Evolutionary conservation across 2,797 vertebrate genomes (phyloP).

Genomic region (Ctenopoma kingsleyae): DNA sequence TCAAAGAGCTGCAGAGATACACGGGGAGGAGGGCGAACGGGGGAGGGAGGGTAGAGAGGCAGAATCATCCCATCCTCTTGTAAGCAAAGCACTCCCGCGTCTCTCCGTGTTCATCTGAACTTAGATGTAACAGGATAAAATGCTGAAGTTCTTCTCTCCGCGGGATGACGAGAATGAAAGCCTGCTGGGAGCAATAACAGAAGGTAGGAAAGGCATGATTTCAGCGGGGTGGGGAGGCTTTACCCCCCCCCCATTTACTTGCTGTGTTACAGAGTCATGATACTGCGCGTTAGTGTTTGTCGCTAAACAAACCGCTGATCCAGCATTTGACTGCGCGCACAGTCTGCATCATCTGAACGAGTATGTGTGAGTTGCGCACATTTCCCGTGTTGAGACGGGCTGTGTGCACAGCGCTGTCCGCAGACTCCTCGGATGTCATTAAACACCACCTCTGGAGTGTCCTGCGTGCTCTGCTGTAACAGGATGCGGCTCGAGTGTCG

Average conservation of each 20-base stretch:
- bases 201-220: slow-evolving; percentile 64
- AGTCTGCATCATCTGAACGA: slow-evolving; percentile 42
- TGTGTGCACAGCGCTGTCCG: slow-evolving; percentile 10
- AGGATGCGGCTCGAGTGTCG: slow-evolving; percentile 69
- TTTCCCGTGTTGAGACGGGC: slow-evolving; percentile 1
- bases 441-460: slow-evolving; percentile 3
- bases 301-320: slow-evolving; percentile 64
- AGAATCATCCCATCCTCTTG: slow-evolving; percentile 61
- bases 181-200: slow-evolving; percentile 76
- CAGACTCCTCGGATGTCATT: neutral
- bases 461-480: slow-evolving; percentile 40
- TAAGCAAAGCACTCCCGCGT: slow-evolving; percentile 56
- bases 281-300: slow-evolving; percentile 41
- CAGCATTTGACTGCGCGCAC: slow-evolving; percentile 59
- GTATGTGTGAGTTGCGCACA: slow-evolving; percentile 29
- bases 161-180: slow-evolving; percentile 84
- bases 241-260: slow-evolving; percentile 10
- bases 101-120: slow-evolving; percentile 25
- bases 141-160: slow-evolving; percentile 84
- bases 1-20: slow-evolving; percentile 79
- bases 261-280: slow-evolving; percentile 23
- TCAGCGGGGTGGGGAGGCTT: slow-evolving; percentile 12
- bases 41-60: slow-evolving; percentile 37
- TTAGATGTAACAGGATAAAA: slow-evolving; percentile 67
- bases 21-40: slow-evolving; percentile 62